Percentiles rank a stretch among this genome's conserved stretches.
Conservation (phyloP, 2,113 vertebrate genomes). For the Rhea americana region DNA sequence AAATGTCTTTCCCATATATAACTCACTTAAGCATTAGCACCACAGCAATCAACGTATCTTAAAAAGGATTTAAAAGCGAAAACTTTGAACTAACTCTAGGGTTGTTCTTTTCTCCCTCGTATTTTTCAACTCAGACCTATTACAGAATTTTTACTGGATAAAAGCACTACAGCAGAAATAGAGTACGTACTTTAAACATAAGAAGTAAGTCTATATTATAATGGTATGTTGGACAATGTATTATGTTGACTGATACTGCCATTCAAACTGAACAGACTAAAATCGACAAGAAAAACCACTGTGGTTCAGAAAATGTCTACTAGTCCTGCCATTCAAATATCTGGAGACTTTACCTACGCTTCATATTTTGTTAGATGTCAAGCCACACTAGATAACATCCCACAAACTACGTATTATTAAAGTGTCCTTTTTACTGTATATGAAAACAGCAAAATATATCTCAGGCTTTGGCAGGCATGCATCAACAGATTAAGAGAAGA, state of each 20-base stretch:
- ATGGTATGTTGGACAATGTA: not conserved
- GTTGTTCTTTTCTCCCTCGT: not conserved
- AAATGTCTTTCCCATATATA: not conserved
- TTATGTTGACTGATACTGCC: not conserved
- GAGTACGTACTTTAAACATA: no score
- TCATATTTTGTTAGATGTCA: not conserved
- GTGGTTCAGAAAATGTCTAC: not conserved
- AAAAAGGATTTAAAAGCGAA: not conserved
- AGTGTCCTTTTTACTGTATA: not conserved
- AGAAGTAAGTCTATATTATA: not conserved
- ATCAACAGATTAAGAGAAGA: not conserved
- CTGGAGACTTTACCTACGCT: not conserved
- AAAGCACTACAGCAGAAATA: no score
- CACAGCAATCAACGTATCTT: not conserved
- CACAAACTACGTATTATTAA: not conserved
- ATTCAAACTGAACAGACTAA: not conserved
- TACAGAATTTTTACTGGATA: not conserved
- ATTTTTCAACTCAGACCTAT: not conserved
- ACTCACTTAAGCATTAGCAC: not conserved
- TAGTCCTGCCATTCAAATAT: not conserved
- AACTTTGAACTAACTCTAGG: no score
- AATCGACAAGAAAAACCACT: not conserved
- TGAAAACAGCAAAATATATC: not conserved
- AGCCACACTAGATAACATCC: not conserved
- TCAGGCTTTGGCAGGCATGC: not conserved